These are phyloP conservation scores for Girardinichthys multiradiatus DNA, from an alignment of 2,113 vertebrate genomes.

Conservation along the genomic window DNA sequence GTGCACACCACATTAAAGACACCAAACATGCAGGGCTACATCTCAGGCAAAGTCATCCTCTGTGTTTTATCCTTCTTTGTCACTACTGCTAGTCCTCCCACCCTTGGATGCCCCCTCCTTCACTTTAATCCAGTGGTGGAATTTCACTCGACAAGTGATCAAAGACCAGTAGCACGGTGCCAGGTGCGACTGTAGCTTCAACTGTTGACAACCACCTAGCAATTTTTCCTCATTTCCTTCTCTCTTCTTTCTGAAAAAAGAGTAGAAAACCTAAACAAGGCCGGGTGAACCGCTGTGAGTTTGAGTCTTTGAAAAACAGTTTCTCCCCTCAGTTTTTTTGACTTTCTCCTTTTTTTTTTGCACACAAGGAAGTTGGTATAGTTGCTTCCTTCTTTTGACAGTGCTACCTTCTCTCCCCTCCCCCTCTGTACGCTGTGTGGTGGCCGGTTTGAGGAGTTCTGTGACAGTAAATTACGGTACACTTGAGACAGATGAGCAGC, in stretches of 20 bases:
- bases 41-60: conserved; percentile 51
- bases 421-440: conserved; percentile 65
- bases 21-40: conserved; percentile 37
- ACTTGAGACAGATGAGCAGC: conserved; percentile 76
- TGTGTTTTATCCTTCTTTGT: conserved; percentile 52
- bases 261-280: conserved; percentile 65
- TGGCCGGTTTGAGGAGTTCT: conserved; percentile 75
- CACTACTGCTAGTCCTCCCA: conserved; percentile 54
- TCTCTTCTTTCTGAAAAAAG: conserved; percentile 36
- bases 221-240: conserved; percentile 30
- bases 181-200: conserved; percentile 77
- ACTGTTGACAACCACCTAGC: conserved; percentile 73
- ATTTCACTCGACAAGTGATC: conserved; percentile 82
- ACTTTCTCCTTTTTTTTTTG: conserved; percentile 44
- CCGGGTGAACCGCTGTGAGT: conserved; percentile 61
- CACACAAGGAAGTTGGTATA: conserved; percentile 45
- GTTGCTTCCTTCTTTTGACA: conserved; percentile 51
- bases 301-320: conserved; percentile 60
- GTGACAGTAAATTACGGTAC: conserved; percentile 80
- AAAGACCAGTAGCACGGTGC: conserved; percentile 73
- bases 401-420: conserved; percentile 52
- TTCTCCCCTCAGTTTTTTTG: conserved; percentile 59
- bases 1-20: conserved; percentile 48
- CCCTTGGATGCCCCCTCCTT: conserved; percentile 53
- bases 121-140: conserved; percentile 79